Conservation (phyloP, 23 tunicate species). For the Corella eumyota region DNA sequence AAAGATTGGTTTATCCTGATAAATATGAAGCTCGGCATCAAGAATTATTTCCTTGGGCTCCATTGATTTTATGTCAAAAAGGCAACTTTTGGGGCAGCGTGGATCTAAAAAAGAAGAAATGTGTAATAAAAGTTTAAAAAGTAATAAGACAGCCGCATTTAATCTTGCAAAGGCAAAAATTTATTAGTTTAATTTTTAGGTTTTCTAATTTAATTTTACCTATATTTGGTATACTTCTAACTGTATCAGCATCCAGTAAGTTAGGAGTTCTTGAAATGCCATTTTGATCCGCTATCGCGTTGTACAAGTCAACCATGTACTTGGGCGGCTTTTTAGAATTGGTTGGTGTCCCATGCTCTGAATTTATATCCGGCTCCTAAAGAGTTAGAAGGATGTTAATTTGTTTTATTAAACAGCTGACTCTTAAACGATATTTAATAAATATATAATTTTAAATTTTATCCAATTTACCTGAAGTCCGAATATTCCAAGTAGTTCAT, state of each 20-base stretch:
- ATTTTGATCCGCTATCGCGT: slow-evolving; percentile 50
- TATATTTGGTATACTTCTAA: slow-evolving; percentile 67
- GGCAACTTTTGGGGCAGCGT: slow-evolving; percentile 27
- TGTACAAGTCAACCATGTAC: slow-evolving; percentile 79
- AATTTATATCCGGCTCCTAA: slow-evolving; percentile 3
- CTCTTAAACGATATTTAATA: too few species aligned
- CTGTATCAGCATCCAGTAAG: slow-evolving; percentile 59
- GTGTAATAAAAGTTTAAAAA: neutral
- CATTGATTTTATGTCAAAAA: slow-evolving; percentile 32
- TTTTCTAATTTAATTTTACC: slow-evolving; percentile 14
- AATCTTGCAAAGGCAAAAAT: neutral
- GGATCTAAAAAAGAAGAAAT: slow-evolving; percentile 16
- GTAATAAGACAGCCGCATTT: neutral
- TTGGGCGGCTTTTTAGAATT: slow-evolving; percentile 89
- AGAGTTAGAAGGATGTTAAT: too few species aligned
- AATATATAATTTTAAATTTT: too few species aligned
- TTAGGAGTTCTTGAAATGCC: slow-evolving; percentile 56
- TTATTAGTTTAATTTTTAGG: neutral
- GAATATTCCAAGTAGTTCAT: slow-evolving; percentile 28
- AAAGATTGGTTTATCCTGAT: slow-evolving; percentile 17
- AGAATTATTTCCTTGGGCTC: slow-evolving; percentile 17
- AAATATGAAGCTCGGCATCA: slow-evolving; percentile 69
- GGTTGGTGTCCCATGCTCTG: too few species aligned
- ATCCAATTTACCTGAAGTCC: slow-evolving; percentile 23
- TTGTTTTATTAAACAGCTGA: too few species aligned